These are phyloP conservation scores for Hephaestus fuliginosus DNA, from an alignment of 2,797 vertebrate genomes.

Conservation along the genomic window DNA sequence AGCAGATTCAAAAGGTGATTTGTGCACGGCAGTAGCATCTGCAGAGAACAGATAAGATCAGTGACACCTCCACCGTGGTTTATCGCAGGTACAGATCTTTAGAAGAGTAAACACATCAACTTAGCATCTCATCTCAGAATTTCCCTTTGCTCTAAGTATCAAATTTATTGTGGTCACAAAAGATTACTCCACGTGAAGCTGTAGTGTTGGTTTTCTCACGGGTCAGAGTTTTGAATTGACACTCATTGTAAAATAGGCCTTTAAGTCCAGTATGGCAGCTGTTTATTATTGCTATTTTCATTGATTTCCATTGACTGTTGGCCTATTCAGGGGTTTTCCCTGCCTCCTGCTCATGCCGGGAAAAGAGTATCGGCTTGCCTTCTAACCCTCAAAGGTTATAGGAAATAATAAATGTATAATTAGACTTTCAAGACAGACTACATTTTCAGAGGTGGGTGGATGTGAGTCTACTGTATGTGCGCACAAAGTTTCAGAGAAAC, in stretches of 20 bases:
- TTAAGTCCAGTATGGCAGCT: too few relatives aligned
- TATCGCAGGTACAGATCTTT: constrained; percentile 39
- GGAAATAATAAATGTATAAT: constrained; percentile 28
- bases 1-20: constrained; percentile 3
- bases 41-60: constrained; percentile 69
- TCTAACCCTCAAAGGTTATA: background rate
- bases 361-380: background rate
- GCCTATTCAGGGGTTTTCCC: constrained; percentile 27
- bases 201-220: accelerated
- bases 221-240: background rate
- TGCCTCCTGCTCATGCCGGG: constrained; percentile 23
- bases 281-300: background rate
- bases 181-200: background rate
- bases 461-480: background rate
- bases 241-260: background rate
- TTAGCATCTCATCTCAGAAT: background rate
- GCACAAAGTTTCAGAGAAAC: background rate
- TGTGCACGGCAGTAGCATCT: constrained; percentile 31
- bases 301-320: background rate
- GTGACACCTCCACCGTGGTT: background rate
- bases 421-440: constrained; percentile 10
- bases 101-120: background rate
- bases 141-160: background rate
- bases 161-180: background rate
- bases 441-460: background rate